Evolutionary conservation across 2,888 invertebrate genomes (phyloP).

Genomic region (Polymixis flavicincta): DNA sequence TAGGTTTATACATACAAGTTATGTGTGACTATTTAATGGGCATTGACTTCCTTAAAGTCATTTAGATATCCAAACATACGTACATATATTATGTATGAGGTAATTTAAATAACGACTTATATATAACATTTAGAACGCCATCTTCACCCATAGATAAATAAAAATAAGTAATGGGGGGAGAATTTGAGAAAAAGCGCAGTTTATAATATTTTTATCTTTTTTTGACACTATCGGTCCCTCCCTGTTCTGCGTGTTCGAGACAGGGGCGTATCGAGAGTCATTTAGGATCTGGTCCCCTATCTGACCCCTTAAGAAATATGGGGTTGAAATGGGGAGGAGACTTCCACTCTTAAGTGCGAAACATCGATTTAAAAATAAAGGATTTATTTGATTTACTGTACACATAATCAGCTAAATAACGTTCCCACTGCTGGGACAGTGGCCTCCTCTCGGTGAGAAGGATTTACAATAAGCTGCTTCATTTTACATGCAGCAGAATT

Average conservation of each 20-base stretch:
- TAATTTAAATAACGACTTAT: conserved; percentile 46
- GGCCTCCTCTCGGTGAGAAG: too few species aligned
- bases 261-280: conserved; percentile 88
- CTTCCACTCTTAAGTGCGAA: conserved; percentile 61
- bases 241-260: conserved; percentile 82
- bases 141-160: conserved; percentile 69
- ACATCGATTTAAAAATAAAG: conserved; percentile 64
- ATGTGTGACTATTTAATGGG: conserved; percentile 6
- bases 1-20: conserved; percentile 4
- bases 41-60: conserved; percentile 27
- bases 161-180: conserved; percentile 70
- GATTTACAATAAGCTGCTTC: background rate
- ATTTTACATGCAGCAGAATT: background rate
- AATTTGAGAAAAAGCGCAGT: conserved; percentile 81
- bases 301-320: conserved; percentile 85
- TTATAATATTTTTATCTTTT: conserved; percentile 90
- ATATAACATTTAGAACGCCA: conserved; percentile 61
- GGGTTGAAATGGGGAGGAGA: conserved; percentile 68
- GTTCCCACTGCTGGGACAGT: too few species aligned
- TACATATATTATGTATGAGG: background rate
- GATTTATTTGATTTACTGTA: conserved; percentile 15
- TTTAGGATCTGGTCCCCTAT: conserved; percentile 81
- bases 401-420: too few species aligned
- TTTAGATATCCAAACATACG: conserved; percentile 11
- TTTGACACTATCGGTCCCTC: conserved; percentile 90